Conservation (phyloP, 2,797 vertebrate genomes). For the Novumbra hubbsi region DNA sequence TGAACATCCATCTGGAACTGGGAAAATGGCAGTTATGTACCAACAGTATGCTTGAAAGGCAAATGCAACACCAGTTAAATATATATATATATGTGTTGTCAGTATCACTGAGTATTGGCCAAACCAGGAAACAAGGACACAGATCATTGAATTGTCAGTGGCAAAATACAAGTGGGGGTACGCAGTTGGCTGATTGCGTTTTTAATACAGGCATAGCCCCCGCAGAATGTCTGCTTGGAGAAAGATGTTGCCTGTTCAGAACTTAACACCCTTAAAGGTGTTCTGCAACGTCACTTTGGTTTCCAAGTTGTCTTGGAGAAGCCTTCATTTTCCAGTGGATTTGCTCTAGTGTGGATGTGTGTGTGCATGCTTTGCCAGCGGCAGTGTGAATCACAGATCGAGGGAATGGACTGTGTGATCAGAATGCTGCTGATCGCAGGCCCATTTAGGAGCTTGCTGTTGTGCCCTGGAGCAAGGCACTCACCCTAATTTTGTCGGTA, state of each 20-base stretch:
- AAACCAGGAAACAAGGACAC: not conserved
- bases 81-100: not conserved
- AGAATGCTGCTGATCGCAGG: constrained; percentile 3
- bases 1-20: not conserved
- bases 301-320: not conserved
- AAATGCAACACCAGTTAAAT: not conserved
- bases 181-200: not conserved
- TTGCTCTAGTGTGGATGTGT: not conserved
- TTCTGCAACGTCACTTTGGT: not conserved
- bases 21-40: not conserved
- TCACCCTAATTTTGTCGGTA: constrained; percentile 22
- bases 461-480: constrained; percentile 24
- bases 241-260: not conserved
- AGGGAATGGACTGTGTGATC: constrained; percentile 21
- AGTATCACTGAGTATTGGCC: not conserved
- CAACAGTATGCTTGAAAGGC: not conserved
- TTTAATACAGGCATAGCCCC: not conserved
- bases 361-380: constrained; percentile 10
- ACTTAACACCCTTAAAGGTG: not conserved
- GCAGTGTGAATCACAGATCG: constrained; percentile 37
- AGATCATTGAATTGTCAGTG: not conserved
- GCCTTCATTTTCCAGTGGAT: constrained; percentile 5
- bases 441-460: constrained; percentile 9
- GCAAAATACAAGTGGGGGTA: not conserved
- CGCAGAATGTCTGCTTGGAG: not conserved